These are phyloP conservation scores for Orgyia antiqua DNA, from an alignment of 2,888 invertebrate genomes.

Conservation along the genomic window DNA sequence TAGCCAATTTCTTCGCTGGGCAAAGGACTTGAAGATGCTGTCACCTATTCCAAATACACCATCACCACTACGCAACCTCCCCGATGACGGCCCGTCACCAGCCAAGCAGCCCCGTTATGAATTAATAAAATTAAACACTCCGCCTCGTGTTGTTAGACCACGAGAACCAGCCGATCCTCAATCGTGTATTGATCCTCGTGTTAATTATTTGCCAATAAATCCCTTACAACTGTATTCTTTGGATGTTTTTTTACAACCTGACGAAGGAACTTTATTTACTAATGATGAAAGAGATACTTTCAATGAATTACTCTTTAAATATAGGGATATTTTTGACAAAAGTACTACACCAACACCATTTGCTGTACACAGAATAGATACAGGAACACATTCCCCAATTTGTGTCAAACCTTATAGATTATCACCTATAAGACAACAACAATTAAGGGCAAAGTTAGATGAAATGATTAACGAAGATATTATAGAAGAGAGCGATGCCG, in stretches of 20 bases:
- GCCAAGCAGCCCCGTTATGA: neutral
- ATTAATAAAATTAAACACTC: neutral
- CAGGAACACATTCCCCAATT: slow-evolving; percentile 12
- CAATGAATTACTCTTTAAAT: slow-evolving; percentile 2
- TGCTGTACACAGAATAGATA: slow-evolving; percentile 14
- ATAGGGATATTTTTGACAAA: slow-evolving; percentile 5
- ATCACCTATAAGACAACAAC: slow-evolving; percentile 6
- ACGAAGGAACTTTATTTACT: slow-evolving; percentile 6
- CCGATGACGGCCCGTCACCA: neutral
- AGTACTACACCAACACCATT: slow-evolving; percentile 2
- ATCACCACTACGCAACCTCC: neutral
- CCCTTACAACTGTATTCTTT: slow-evolving; percentile 8
- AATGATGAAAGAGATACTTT: neutral
- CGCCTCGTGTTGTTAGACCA: neutral
- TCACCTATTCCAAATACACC: neutral
- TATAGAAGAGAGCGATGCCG: slow-evolving; percentile 7
- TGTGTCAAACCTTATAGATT: slow-evolving; percentile 8
- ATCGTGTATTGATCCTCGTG: neutral
- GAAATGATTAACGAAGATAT: slow-evolving; percentile 5
- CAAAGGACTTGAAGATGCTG: neutral
- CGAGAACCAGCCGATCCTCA: neutral
- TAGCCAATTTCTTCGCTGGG: neutral
- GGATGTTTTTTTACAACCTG: slow-evolving; percentile 12
- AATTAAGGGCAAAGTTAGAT: slow-evolving; percentile 4
- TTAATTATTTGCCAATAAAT: slow-evolving; percentile 12